A percentile compares a stretch with the other conserved stretches of the same genome.
These are phyloP conservation scores for Drosophila vallismaia DNA, from an alignment of 2,888 invertebrate genomes.

Conservation along the genomic window DNA sequence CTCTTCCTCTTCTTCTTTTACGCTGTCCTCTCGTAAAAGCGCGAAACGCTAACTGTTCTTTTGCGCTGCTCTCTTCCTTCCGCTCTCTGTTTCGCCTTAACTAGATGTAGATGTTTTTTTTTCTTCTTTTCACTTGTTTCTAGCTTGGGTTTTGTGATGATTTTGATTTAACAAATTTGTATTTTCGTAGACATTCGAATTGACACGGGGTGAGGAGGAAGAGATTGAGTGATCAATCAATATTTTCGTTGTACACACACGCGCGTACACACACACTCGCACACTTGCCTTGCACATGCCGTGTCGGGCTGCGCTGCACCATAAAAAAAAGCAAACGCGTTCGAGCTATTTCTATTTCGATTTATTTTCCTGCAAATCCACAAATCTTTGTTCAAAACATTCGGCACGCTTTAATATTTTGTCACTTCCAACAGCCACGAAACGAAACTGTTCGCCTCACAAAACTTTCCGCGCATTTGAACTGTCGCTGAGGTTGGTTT, in stretches of 20 bases:
- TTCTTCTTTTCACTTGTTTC: background rate
- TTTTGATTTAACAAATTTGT: constrained; percentile 1
- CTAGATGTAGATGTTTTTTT: background rate
- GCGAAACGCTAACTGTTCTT: constrained; percentile 4
- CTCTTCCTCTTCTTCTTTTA: constrained; percentile 9
- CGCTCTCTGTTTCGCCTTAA: constrained; percentile 12
- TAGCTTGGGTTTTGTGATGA: background rate
- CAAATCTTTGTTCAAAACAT: constrained; percentile 1
- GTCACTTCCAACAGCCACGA: background rate
- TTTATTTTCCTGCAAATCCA: background rate
- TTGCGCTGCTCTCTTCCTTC: constrained; percentile 9
- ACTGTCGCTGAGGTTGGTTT: constrained; percentile 2
- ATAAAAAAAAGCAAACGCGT: background rate
- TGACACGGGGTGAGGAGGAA: constrained; percentile 9
- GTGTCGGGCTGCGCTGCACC: constrained; percentile 2
- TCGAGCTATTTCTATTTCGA: background rate
- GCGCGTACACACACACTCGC: constrained; percentile 5
- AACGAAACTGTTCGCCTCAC: background rate
- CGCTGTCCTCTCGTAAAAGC: constrained; percentile 1
- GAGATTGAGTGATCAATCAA: constrained; percentile 4
- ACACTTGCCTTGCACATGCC: constrained; percentile 3
- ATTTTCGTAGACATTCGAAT: constrained; percentile 10
- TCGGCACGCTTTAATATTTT: constrained; percentile 1
- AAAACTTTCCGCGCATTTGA: constrained; percentile 2
- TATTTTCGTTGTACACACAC: constrained; percentile 4